Evolutionary conservation across 2,797 vertebrate genomes (phyloP).

Genomic region (Anabacerthia variegaticeps): DNA sequence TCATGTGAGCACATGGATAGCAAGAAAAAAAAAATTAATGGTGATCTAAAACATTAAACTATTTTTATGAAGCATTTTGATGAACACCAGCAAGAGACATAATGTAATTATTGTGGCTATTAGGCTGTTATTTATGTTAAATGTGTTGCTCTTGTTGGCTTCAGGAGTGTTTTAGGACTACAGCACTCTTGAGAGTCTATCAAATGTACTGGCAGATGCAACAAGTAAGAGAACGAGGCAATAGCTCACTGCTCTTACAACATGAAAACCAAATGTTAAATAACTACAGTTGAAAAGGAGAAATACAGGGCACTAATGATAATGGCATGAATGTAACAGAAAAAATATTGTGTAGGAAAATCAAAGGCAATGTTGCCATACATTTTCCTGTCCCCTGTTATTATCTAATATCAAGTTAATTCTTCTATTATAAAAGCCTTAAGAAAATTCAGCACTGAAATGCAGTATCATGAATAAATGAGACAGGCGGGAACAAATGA

Average conservation of each 20-base stretch:
- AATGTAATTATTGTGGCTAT: conserved; percentile 23
- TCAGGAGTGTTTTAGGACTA: background rate
- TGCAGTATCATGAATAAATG: background rate
- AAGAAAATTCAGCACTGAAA: background rate
- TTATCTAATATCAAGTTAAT: background rate
- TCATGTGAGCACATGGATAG: background rate
- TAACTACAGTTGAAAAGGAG: conserved; percentile 13
- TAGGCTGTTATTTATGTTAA: conserved; percentile 20
- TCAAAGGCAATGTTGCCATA: background rate
- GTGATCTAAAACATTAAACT: background rate
- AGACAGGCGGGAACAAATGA: background rate
- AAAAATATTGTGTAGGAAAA: background rate
- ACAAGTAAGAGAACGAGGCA: background rate
- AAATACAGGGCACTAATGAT: background rate
- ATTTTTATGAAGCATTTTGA: conserved; percentile 19
- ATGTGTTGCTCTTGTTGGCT: background rate
- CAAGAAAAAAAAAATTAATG: background rate
- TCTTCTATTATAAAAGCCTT: background rate
- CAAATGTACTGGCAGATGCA: background rate
- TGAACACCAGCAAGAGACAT: background rate
- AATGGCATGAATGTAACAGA: background rate
- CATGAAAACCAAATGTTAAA: background rate
- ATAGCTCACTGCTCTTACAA: background rate
- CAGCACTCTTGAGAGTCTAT: background rate
- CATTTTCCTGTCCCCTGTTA: background rate